Evolutionary conservation across 2,888 invertebrate species (phyloP).

Genomic region (Parnassius smintheus): DNA sequence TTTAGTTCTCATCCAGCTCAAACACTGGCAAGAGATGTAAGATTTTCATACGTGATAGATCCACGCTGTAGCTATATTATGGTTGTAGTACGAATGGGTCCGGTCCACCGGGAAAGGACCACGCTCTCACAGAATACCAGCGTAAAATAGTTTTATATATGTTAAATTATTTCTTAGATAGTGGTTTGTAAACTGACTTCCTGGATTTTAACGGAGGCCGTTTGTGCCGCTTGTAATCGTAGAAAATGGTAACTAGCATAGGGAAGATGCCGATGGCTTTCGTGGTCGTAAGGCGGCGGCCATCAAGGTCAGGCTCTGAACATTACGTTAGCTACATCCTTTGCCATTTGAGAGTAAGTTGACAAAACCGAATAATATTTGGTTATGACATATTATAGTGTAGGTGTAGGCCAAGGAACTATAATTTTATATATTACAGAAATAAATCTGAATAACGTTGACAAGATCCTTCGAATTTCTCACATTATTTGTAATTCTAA

Average conservation of each 20-base stretch:
- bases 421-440: too few species aligned
- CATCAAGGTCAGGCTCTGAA: constrained; percentile 95
- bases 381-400: too few species aligned
- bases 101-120: too few species aligned
- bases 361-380: constrained; percentile 48
- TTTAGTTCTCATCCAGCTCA: constrained; percentile 29
- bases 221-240: constrained; percentile 94
- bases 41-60: constrained; percentile 53
- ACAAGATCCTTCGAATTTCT: too few species aligned
- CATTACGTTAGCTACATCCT: constrained; percentile 98
- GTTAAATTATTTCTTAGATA: constrained; percentile 70
- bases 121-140: constrained; percentile 24
- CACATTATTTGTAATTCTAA: too few species aligned
- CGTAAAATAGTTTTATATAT: constrained; percentile 78
- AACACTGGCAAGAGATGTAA: constrained; percentile 39
- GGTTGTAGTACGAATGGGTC: constrained; percentile 52
- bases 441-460: too few species aligned
- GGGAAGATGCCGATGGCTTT: constrained; percentile 87
- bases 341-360: constrained; percentile 96
- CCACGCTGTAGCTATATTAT: too few species aligned
- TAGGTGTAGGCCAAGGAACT: too few species aligned
- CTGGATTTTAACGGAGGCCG: constrained; percentile 92
- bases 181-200: constrained; percentile 90
- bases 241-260: constrained; percentile 81
- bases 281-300: constrained; percentile 90